Conservation (phyloP, 2,797 vertebrate genomes). For the Pseudochromis fuscus region DNA sequence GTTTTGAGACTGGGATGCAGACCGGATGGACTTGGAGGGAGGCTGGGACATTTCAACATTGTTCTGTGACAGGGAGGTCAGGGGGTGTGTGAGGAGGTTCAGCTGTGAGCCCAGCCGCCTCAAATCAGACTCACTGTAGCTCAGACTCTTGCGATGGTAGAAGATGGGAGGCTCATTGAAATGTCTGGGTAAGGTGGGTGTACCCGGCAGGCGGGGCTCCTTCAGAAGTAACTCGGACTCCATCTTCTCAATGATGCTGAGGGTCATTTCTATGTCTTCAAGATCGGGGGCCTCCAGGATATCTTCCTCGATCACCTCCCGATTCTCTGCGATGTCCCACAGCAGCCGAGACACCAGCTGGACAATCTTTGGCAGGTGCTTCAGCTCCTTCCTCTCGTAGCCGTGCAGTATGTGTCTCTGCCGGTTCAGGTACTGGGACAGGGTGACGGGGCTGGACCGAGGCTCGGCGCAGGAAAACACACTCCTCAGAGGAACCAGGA, state of each 20-base stretch:
- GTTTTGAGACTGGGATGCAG: constrained; percentile 15
- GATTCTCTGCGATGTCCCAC: constrained; percentile 92
- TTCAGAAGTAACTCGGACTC: constrained; percentile 70
- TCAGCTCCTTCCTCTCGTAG: constrained; percentile 91
- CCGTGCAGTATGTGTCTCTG: constrained; percentile 95
- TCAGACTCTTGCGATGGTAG: constrained; percentile 89
- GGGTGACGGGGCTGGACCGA: constrained; percentile 85
- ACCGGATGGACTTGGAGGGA: neutral
- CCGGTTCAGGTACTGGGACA: constrained; percentile 92
- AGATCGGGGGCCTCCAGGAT: constrained; percentile 87
- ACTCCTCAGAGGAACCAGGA: constrained; percentile 90
- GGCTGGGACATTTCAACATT: constrained; percentile 30
- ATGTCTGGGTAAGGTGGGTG: constrained; percentile 72
- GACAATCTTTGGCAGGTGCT: constrained; percentile 92
- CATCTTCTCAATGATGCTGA: constrained; percentile 80
- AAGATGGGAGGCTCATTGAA: constrained; percentile 86
- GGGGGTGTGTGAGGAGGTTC: constrained; percentile 85
- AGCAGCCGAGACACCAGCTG: constrained; percentile 90
- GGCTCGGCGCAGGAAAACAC: constrained; percentile 92
- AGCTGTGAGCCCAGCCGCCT: constrained; percentile 85
- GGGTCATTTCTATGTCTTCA: constrained; percentile 88
- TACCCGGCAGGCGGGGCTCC: constrained; percentile 78
- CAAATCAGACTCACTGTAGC: constrained; percentile 95
- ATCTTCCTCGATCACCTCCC: constrained; percentile 89
- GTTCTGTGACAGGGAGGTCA: constrained; percentile 73